Evolutionary conservation across 2,113 vertebrate genomes (phyloP), one percentile per base, ranked within the genome.

Genomic region (Nanger granti): DNA sequence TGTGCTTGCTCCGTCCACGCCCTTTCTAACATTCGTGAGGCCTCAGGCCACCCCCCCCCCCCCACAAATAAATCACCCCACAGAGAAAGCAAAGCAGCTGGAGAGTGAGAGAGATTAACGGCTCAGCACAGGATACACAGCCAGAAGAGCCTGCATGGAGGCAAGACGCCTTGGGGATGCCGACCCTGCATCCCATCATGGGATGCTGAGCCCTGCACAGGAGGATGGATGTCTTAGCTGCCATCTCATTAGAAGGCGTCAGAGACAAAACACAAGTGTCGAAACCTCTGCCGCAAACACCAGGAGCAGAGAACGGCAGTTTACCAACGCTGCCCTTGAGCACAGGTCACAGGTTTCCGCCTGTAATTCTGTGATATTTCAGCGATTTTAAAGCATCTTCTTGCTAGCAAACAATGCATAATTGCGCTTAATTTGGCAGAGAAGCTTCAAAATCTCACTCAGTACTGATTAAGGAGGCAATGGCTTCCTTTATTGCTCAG

Each of bases 391-490:
- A 85, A 92, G 34, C 97, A 26, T 90, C 59, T 90, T 54, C 85
- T 93, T 52, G 49, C 89, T 37, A 37, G 0, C 64, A n/a, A 97
- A 85, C 87, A 88, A 69, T 13, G 92, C 73, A 22, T 26, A 96
- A 66, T 76, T 2, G 7, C 34, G 69, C 83, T 97, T 93, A 83
- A 87, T 92, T 59, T 79, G 80, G 82, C 82, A 87, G 15, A 85
- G 86, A 90, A 89, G 26, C 62, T 79, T 93, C 85, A 90, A 86
- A 54, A 73, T 28, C 29, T 97, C 93, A 90, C 93, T 93, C 97
- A 97, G 97, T 88, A 92, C 90, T 97, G 92, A 98, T 84, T 91
- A 18, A 57, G 34, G 47, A 91, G 82, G 94, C 97, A 52, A 93
- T 47, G 1, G 11, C 37, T 79, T 79, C 12, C 37, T 37, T 8